Percentiles rank a stretch among this genome's conserved stretches.
These are phyloP conservation scores for Phytoseiulus persimilis DNA, from an alignment of 2,888 invertebrate genomes.

Conservation along the genomic window DNA sequence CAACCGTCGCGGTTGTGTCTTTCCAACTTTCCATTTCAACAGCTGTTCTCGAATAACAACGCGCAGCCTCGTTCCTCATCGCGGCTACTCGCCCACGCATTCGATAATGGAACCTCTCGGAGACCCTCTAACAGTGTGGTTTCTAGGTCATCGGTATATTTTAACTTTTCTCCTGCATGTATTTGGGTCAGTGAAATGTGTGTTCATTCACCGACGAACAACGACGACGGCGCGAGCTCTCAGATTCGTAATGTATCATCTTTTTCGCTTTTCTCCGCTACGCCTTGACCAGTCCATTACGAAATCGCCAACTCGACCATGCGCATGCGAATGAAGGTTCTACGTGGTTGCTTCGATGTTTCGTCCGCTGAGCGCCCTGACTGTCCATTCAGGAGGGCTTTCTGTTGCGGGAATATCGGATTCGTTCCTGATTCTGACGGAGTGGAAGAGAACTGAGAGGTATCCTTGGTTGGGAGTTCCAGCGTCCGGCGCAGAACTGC, in stretches of 20 bases:
- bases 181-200: background rate
- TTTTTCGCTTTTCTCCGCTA: background rate
- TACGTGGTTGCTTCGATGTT: background rate
- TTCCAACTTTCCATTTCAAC: too few relatives aligned
- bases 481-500: background rate
- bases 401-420: too few relatives aligned
- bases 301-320: constrained; percentile 5
- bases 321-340: background rate
- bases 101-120: too few relatives aligned
- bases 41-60: too few relatives aligned
- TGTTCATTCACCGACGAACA: background rate
- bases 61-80: too few relatives aligned
- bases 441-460: too few relatives aligned
- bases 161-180: background rate
- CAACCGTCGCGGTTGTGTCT: too few relatives aligned
- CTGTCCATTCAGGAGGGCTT: background rate
- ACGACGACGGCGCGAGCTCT: background rate
- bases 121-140: too few relatives aligned
- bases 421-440: too few relatives aligned
- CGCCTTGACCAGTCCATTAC: background rate
- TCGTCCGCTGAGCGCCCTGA: background rate
- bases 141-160: background rate
- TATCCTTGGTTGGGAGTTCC: too few relatives aligned
- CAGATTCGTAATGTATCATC: background rate
- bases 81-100: too few relatives aligned